Evolutionary conservation across 2,113 vertebrate genomes (phyloP), one percentile per base, ranked within the genome.

Genomic region (Saccopteryx bilineata): DNA sequence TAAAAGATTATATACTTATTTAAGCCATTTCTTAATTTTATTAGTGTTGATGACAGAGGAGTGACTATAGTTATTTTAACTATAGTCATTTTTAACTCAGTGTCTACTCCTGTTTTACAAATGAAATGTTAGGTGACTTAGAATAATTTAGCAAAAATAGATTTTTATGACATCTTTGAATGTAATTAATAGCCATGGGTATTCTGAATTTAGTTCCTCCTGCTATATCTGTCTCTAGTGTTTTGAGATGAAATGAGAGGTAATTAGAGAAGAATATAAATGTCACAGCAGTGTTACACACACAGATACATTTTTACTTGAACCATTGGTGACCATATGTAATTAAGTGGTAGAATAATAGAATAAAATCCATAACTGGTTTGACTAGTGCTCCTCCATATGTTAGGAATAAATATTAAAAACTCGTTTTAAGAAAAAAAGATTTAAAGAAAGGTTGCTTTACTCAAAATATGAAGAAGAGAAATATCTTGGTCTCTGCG

Each of bases 261-360:
- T 58, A 75, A 71, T 12, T 96, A 19, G 66, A 80, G 31, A 31
- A 93, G 80, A 75, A 71, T 81, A 56, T 81, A 60, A 88, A 50
- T 63, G 33, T 63, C 46, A 69, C 2, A 75, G 50, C 52, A 92
- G 58, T 65, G 6, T 81, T 81, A 65, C 26, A 65, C 10, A 87
- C 31, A 60, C 19, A 61, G 46, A 76, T 74, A 69, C 19, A 60
- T 80, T 90, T 96, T 78, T 84, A 46, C 23, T 60, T 85, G 52
- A 82, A 72, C 21, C 11, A 48, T 31, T 60, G n/a, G 10, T 68
- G 31, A 95, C 60, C 8, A 31, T 69, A 5, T 50, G 26, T 17
- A 87, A 58, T 75, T 76, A 85, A 91, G 28, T 2, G 21, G 18
- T 60, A 93, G n/a, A 82, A 66, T 74, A 89, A 75, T 60, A 93